Evolutionary conservation across 1,140 invertebrate species (phyloP), one percentile per base, ranked within the genome.

Genomic region (Zaprionus capensis): DNA sequence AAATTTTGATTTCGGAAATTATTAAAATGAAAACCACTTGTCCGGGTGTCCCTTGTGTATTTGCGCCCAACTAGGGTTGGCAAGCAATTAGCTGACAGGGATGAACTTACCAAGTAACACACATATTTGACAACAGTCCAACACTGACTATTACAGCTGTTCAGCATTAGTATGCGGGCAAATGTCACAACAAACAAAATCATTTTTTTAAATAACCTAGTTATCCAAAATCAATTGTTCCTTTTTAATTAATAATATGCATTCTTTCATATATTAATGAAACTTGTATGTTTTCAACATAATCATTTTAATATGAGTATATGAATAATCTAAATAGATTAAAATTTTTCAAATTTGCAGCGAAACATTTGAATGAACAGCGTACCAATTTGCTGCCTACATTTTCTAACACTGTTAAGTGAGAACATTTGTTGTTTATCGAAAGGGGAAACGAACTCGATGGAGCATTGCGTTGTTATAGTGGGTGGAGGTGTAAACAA

Each of bases 1-100:
- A 11, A 65, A 36, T 56, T 24, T 24, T 28, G 55, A 56, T 31
- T 44, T 62, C 15, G 41, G 38, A 28, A 44, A 46, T 46, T 46
- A 46, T 17, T 36, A 34, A 28, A 31, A 31, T 26, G 24, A 34
- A 49, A 70, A 70, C 31, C 51, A 63, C 51, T 75, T 49, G 57
- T 70, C 58, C 31, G 26, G 24, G 1, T n/a, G 7, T 38, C 57
- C 66, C 46, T 75, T 75, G 67, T 70, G 66, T 69, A 70, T 74
- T 74, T 56, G 71, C 66, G 71, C 57, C 49, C 28, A 62, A 70
- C 28, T 66, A 74, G 71, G 66, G 66, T 31, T 62, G 67, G 46
- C 53, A 20, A n/a, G n/a, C 22, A 6, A 20, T 53, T 38, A 20
- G 15, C 17, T 5, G 15, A 28, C 58, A 70, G 67, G 46, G 46